A percentile compares a stretch with the other conserved stretches of the same genome.
Conservation (phyloP, 2,113 vertebrate species). For the Paradoxurus hermaphroditus region DNA sequence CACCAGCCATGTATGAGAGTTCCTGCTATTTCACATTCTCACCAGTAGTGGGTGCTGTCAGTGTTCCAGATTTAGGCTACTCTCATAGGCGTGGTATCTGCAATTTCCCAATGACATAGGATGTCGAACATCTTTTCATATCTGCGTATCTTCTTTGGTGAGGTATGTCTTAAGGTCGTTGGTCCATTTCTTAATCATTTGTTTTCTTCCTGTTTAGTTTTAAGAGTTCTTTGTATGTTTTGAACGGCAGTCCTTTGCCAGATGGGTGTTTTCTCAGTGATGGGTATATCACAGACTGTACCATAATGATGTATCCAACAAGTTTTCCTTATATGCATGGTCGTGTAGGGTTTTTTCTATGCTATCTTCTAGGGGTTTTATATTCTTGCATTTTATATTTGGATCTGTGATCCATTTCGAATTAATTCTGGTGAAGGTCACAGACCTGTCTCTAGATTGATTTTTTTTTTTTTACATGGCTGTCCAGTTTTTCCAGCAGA, state of each 20-base stretch:
- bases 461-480: not conserved
- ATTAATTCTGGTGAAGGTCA: not conserved
- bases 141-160: not conserved
- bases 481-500: not conserved
- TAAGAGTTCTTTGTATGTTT: not conserved
- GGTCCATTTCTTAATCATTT: not conserved
- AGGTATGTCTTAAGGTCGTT: not conserved
- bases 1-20: not conserved
- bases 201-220: not conserved
- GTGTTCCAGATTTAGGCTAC: not conserved
- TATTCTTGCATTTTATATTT: not conserved
- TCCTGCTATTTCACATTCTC: not conserved
- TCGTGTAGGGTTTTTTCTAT: not conserved
- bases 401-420: not conserved
- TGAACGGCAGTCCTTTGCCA: not conserved
- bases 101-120: not conserved
- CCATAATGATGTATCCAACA: not conserved
- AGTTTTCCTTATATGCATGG: not conserved
- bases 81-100: not conserved
- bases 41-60: not conserved
- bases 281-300: not conserved
- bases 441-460: not conserved
- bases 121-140: not conserved
- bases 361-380: not conserved
- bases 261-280: not conserved